These are phyloP conservation scores for Moxostoma hubbsi DNA, from an alignment of 2,797 vertebrate genomes.

Conservation along the genomic window DNA sequence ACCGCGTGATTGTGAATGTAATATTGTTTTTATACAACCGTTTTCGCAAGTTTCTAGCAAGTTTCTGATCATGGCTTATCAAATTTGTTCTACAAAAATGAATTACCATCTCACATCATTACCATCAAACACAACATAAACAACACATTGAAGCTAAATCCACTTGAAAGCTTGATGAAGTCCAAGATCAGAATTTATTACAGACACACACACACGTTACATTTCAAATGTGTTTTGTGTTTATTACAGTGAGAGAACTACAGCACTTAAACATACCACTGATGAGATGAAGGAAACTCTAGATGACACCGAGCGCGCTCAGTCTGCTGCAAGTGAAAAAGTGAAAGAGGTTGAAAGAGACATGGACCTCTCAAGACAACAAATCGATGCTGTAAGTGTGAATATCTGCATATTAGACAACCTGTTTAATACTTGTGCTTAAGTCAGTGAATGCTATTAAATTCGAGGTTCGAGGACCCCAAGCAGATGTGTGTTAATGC, in stretches of 20 bases:
- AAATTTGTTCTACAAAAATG: too few relatives aligned
- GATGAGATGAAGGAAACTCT: constrained; percentile 82
- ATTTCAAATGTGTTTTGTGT: background rate
- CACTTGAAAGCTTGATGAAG: too few relatives aligned
- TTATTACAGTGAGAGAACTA: constrained; percentile 80
- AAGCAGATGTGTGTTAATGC: background rate
- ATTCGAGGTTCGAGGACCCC: too few relatives aligned
- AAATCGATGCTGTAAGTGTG: constrained; percentile 82
- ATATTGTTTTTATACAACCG: too few relatives aligned
- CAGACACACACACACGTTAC: too few relatives aligned
- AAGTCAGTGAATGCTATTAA: background rate
- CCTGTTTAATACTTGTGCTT: background rate
- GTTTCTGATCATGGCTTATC: too few relatives aligned
- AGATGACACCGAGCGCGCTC: constrained; percentile 86
- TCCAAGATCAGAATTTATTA: too few relatives aligned
- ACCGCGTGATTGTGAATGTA: too few relatives aligned
- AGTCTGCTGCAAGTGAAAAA: constrained; percentile 81
- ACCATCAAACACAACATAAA: too few relatives aligned
- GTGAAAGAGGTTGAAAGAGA: constrained; percentile 85
- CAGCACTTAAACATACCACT: constrained; percentile 80
- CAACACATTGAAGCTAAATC: too few relatives aligned
- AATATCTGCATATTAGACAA: background rate
- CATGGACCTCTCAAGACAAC: constrained; percentile 83
- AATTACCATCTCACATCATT: too few relatives aligned
- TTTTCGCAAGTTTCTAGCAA: too few relatives aligned